These are phyloP conservation scores for Eugnorisma glareosa DNA, from an alignment of 2,888 invertebrate species.

Conservation along the genomic window DNA sequence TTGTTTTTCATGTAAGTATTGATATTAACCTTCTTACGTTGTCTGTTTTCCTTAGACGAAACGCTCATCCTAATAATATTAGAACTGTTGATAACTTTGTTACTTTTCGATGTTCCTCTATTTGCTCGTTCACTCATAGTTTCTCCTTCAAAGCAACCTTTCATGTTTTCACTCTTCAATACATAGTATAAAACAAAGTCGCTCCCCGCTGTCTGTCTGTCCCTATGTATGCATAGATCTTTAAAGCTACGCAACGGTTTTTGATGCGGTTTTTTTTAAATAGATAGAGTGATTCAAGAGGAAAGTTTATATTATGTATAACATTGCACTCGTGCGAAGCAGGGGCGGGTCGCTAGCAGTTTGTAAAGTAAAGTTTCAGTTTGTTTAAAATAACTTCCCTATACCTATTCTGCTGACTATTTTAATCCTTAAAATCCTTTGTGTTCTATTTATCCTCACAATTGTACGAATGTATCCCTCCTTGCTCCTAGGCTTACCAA, in stretches of 20 bases:
- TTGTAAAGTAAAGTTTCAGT: neutral
- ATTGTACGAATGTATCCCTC: neutral
- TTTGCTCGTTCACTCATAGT: neutral
- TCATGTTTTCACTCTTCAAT: neutral
- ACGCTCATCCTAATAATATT: neutral
- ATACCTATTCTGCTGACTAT: neutral
- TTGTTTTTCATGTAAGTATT: constrained; percentile 58
- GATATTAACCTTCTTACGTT: neutral
- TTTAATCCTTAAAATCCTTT: neutral
- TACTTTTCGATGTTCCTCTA: neutral
- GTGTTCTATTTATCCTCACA: neutral
- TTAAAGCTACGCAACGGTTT: too few species aligned
- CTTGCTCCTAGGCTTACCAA: neutral
- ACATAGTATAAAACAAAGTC: too few species aligned
- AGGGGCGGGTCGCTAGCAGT: too few species aligned
- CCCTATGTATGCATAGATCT: too few species aligned
- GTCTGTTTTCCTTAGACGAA: neutral
- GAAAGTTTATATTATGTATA: too few species aligned
- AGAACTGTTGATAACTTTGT: neutral
- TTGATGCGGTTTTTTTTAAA: too few species aligned
- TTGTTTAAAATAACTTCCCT: neutral
- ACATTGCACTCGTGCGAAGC: too few species aligned
- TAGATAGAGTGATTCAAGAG: too few species aligned
- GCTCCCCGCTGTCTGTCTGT: too few species aligned
- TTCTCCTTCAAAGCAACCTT: neutral